Conservation (phyloP, 2,113 vertebrate species). For the Columba janthina region DNA sequence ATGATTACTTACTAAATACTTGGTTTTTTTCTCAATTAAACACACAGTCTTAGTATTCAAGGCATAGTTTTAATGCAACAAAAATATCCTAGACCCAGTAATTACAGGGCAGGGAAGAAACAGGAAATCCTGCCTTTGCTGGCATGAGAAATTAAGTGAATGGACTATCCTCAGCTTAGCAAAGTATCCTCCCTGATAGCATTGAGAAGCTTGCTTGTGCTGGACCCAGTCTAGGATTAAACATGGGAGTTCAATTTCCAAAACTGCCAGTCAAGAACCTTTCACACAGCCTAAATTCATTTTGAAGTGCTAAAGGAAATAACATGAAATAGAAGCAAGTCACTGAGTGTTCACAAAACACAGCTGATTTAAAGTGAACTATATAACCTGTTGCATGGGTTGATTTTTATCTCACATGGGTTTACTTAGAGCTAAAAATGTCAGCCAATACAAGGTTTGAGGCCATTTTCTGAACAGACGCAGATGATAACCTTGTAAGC, state of each 20-base stretch:
- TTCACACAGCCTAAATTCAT: not conserved
- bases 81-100: not conserved
- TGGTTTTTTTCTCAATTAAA: not conserved
- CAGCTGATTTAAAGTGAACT: conserved; percentile 21
- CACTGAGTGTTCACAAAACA: not conserved
- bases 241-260: not conserved
- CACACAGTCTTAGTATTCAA: not conserved
- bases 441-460: conserved; percentile 4
- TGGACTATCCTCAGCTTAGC: not conserved
- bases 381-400: not conserved
- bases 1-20: not conserved
- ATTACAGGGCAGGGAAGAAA: not conserved
- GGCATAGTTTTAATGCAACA: not conserved
- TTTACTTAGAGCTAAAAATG: conserved; percentile 36
- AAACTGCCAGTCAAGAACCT: not conserved
- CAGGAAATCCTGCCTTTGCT: not conserved
- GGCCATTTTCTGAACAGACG: not conserved
- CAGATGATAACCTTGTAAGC: conserved; percentile 47
- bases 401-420: conserved; percentile 20
- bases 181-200: not conserved
- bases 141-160: not conserved
- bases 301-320: not conserved
- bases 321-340: not conserved
- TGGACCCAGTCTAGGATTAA: not conserved
- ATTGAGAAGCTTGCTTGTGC: not conserved